Evolutionary conservation across 2,888 invertebrate species (phyloP).

Genomic region (Neoascia interrupta): DNA sequence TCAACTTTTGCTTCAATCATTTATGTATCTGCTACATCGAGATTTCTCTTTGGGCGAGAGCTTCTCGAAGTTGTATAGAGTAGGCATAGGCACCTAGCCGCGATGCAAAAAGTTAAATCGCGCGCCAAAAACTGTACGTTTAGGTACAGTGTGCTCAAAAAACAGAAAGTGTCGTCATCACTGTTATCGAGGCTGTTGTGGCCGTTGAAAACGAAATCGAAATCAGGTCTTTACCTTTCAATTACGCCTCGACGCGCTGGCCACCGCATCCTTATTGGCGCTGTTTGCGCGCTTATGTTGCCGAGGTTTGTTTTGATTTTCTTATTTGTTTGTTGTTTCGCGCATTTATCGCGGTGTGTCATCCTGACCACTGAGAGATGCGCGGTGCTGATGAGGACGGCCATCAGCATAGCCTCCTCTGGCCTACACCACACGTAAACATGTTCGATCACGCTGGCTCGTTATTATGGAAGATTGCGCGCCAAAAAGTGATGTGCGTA

Average conservation of each 20-base stretch:
- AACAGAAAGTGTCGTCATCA: slow-evolving; percentile 39
- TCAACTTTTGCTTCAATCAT: slow-evolving; percentile 32
- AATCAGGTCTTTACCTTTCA: slow-evolving; percentile 34
- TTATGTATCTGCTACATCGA: not conserved
- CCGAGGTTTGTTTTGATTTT: slow-evolving; percentile 53
- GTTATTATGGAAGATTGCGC: slow-evolving; percentile 32
- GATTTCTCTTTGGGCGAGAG: slow-evolving; percentile 49
- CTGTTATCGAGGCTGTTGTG: slow-evolving; percentile 1
- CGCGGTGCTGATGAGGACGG: not conserved
- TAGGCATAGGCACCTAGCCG: no score
- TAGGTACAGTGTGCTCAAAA: no score
- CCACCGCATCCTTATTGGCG: slow-evolving; percentile 49
- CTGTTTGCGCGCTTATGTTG: slow-evolving; percentile 27
- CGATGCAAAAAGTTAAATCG: not conserved
- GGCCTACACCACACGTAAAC: slow-evolving; percentile 2
- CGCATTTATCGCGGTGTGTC: slow-evolving; percentile 12
- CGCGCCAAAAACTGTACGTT: slow-evolving; percentile 34
- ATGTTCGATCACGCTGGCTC: slow-evolving; percentile 26
- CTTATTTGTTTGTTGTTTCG: slow-evolving; percentile 49
- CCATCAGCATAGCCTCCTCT: slow-evolving; percentile 1
- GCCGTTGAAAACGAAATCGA: slow-evolving; percentile 52
- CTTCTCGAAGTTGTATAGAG: no score
- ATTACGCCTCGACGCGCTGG: slow-evolving; percentile 13
- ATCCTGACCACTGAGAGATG: not conserved
- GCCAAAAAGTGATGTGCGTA: slow-evolving; percentile 37